phyloP scores from a whole-genome alignment of 2,113 vertebrate species.

The Trichechus manatus region DNA sequence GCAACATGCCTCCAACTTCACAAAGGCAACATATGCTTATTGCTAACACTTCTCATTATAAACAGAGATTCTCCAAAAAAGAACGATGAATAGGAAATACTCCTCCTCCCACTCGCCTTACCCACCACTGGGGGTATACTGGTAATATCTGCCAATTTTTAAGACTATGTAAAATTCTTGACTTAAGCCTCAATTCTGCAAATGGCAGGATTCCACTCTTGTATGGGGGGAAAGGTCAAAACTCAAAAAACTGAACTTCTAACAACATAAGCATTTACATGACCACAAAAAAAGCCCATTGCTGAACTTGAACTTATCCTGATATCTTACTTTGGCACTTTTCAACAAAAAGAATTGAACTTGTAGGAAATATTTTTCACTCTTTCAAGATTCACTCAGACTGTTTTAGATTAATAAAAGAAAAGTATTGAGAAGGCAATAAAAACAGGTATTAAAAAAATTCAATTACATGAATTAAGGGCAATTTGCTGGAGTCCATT shows the following conservation, averaged over 20 bases:
- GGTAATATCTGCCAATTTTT: neutral
- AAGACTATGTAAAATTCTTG: conserved; percentile 58
- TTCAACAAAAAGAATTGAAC: neutral
- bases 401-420: neutral
- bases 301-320: neutral
- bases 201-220: conserved; percentile 44
- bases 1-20: neutral
- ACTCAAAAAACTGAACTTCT: conserved; percentile 51
- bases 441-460: neutral
- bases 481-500: neutral
- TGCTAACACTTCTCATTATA: neutral
- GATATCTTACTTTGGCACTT: conserved; percentile 38
- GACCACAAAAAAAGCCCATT: conserved; percentile 54
- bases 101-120: neutral
- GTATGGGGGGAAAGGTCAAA: conserved; percentile 65
- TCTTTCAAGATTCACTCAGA: conserved; percentile 11
- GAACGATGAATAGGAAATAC: neutral
- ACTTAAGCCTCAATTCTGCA: conserved; percentile 53
- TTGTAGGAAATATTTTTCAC: neutral
- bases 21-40: neutral
- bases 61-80: neutral
- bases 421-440: neutral
- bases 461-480: neutral
- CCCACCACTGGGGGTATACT: neutral
- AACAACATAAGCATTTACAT: conserved; percentile 66